phyloP scores from a whole-genome alignment of 2,888 invertebrate genomes.

The Eristalinus sepulchralis region DNA sequence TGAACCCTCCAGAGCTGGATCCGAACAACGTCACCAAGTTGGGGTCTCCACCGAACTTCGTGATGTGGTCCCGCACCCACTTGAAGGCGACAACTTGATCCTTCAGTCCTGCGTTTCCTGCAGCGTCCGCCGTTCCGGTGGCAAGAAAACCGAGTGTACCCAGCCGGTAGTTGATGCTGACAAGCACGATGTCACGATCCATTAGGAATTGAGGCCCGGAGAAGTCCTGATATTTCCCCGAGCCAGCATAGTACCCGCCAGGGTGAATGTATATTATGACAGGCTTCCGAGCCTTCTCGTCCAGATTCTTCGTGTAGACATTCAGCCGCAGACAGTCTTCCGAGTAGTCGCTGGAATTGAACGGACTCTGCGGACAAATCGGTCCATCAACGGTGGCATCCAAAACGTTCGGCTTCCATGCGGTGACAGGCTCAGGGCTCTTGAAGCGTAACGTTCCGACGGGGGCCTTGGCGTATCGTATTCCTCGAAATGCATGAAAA shows the following conservation, averaged over 20 bases:
- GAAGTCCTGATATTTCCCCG: conserved; percentile 82
- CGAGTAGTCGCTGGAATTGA: conserved; percentile 76
- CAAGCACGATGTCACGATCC: conserved; percentile 85
- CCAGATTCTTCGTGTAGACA: conserved; percentile 81
- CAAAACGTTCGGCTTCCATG: conserved; percentile 81
- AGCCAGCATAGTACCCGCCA: conserved; percentile 84
- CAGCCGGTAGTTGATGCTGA: conserved; percentile 85
- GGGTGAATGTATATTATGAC: conserved; percentile 86
- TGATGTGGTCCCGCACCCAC: conserved; percentile 86
- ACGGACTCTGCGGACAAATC: conserved; percentile 82
- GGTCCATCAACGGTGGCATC: conserved; percentile 83
- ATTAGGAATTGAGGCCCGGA: conserved; percentile 83
- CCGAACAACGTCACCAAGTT: conserved; percentile 85
- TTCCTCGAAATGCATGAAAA: conserved; percentile 78
- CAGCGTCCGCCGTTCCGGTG: conserved; percentile 84
- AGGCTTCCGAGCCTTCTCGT: conserved; percentile 77
- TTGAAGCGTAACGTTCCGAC: conserved; percentile 76
- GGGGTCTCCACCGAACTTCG: conserved; percentile 86
- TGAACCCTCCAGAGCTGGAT: conserved; percentile 82
- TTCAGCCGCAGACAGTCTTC: conserved; percentile 84
- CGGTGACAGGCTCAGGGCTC: conserved; percentile 81
- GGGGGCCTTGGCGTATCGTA: conserved; percentile 78
- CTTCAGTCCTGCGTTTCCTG: conserved; percentile 87
- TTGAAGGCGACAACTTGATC: conserved; percentile 86
- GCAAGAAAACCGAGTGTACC: conserved; percentile 83